A percentile compares a stretch with the other conserved stretches of the same genome.
Evolutionary conservation across 2,888 invertebrate genomes (phyloP).

Genomic region (Drosophila atripex): DNA sequence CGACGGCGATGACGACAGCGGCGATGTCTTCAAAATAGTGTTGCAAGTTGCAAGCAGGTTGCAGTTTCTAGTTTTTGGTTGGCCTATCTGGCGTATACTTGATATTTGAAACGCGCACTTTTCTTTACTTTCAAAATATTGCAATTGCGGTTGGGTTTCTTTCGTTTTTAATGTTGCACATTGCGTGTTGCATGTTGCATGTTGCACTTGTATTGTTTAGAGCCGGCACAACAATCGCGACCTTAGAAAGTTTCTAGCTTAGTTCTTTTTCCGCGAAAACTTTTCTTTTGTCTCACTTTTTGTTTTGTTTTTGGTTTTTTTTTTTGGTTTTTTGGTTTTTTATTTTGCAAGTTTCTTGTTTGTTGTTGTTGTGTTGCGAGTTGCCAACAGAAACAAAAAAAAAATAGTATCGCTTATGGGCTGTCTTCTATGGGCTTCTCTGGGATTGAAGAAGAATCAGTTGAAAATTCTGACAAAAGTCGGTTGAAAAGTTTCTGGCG

Average conservation of each 20-base stretch:
- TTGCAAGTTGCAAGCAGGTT: conserved; percentile 1
- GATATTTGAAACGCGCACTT: conserved; percentile 25
- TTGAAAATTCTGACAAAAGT: not conserved
- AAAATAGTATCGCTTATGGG: not conserved
- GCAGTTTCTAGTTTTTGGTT: not conserved
- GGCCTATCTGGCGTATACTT: conserved; percentile 22
- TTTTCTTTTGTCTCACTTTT: not conserved
- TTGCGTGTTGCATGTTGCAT: not conserved
- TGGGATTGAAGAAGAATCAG: not conserved
- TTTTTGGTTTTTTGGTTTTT: not conserved
- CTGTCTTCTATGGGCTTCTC: not conserved
- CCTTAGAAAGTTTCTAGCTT: not conserved
- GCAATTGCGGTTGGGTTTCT: conserved; percentile 9
- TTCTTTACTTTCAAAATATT: not conserved
- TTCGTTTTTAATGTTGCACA: conserved; percentile 6
- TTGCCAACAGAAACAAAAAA: not conserved
- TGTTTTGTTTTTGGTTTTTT: not conserved
- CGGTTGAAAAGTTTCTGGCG: conserved; percentile 52
- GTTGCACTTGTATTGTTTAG: conserved; percentile 1
- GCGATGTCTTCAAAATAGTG: not conserved
- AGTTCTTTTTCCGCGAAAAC: not conserved
- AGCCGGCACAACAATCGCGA: conserved; percentile 1
- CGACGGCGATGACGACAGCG: no score
- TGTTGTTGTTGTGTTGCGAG: not conserved
- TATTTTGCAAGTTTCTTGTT: not conserved